These are phyloP conservation scores for Temnothorax unifasciatus DNA, from an alignment of 2,888 invertebrate genomes.

Conservation along the genomic window DNA sequence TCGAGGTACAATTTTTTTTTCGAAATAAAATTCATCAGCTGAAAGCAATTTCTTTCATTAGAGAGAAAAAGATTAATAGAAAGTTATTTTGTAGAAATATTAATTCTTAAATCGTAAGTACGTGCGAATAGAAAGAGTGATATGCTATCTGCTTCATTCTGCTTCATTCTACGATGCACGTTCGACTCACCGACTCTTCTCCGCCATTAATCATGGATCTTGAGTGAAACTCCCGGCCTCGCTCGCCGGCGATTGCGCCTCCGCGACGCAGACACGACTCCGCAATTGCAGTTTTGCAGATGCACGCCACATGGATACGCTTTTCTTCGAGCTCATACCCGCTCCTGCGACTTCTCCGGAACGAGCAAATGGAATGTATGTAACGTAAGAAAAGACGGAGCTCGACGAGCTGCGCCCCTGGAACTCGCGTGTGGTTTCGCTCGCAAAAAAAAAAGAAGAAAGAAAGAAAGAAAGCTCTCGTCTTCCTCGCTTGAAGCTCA, in stretches of 20 bases:
- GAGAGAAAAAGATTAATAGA: neutral
- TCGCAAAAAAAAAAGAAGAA: conserved; percentile 6
- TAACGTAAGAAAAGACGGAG: conserved; percentile 1
- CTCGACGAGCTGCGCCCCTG: neutral
- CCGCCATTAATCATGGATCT: neutral
- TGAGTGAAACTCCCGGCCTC: conserved; percentile 33
- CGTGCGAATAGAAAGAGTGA: neutral
- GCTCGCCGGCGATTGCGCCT: conserved; percentile 52
- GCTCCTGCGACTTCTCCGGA: neutral
- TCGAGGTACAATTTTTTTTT: neutral
- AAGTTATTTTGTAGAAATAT: neutral
- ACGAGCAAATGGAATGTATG: neutral
- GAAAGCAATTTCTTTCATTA: neutral
- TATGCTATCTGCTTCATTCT: neutral
- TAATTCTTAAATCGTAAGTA: neutral
- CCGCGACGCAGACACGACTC: conserved; percentile 44
- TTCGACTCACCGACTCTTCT: neutral
- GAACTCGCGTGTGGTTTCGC: neutral
- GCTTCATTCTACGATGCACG: neutral
- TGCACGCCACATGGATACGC: conserved; percentile 56
- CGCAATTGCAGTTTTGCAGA: conserved; percentile 52
- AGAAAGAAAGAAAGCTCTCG: conserved; percentile 21
- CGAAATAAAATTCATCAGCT: neutral
- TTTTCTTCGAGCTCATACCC: neutral
- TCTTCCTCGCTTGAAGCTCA: neutral